Conservation (phyloP, 2,113 vertebrate genomes). For the Tetrao urogallus region DNA sequence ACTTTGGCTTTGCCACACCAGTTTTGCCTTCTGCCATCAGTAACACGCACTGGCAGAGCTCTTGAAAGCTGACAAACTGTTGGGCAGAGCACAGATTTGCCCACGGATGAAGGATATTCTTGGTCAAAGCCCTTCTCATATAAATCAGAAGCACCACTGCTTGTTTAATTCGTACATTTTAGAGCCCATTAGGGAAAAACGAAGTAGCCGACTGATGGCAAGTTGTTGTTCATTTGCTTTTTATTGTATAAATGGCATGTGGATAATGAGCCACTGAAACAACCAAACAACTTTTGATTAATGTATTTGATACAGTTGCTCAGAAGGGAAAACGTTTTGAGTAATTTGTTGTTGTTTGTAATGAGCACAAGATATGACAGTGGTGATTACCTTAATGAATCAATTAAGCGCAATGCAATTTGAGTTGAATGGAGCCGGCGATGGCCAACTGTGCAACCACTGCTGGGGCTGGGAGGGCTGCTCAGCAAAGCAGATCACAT, state of each 20-base stretch:
- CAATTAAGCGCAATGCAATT: neutral
- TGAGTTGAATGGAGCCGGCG: neutral
- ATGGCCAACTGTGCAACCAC: neutral
- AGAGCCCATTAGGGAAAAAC: neutral
- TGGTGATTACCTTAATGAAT: slow-evolving; percentile 23
- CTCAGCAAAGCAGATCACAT: neutral
- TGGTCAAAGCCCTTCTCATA: neutral
- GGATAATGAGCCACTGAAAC: neutral
- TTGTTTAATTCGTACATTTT: slow-evolving; percentile 22
- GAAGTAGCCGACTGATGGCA: neutral
- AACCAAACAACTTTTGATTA: neutral
- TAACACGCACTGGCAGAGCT: slow-evolving; percentile 15
- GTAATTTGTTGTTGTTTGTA: neutral
- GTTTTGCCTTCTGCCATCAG: neutral
- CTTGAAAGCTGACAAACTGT: neutral
- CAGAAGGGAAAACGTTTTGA: neutral
- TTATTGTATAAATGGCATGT: neutral
- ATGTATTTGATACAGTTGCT: neutral
- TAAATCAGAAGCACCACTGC: slow-evolving; percentile 13
- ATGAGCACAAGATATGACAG: neutral
- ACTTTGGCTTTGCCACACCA: neutral
- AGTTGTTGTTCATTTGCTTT: neutral
- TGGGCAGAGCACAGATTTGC: neutral
- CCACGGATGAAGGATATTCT: neutral
- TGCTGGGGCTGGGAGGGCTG: neutral